phyloP scores from a whole-genome alignment of 2,888 invertebrate species.

The Therioaphis trifolii region DNA sequence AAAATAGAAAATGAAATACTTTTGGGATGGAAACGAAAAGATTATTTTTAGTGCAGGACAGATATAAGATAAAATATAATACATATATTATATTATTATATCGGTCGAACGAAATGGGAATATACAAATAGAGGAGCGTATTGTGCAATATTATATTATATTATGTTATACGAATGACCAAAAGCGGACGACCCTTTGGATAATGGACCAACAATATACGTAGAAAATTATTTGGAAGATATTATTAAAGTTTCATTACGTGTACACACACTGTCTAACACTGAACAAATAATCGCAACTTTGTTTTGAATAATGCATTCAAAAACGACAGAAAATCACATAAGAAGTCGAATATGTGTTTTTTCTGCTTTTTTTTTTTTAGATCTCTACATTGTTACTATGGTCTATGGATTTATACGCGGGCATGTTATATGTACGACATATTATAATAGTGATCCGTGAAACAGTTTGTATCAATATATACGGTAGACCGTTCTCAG shows the following conservation, averaged over 20 bases:
- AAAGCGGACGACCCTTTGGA: slow-evolving; percentile 9
- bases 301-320: no score
- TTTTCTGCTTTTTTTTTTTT: no score
- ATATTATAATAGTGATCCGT: no score
- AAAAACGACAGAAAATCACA: background rate
- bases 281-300: no score
- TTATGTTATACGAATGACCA: background rate
- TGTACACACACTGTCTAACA: no score
- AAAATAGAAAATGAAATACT: slow-evolving; percentile 1
- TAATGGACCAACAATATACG: slow-evolving; percentile 24
- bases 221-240: background rate
- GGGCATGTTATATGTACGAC: no score
- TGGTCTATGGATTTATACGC: no score
- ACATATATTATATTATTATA: background rate
- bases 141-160: background rate
- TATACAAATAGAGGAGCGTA: background rate
- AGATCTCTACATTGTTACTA: no score
- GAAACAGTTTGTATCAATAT: no score
- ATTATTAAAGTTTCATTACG: background rate
- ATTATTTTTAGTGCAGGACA: background rate
- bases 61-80: slow-evolving; percentile 1
- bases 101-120: background rate
- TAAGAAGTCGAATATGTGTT: no score
- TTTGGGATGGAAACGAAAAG: background rate
- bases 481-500: no score